Evolutionary conservation across 1,140 invertebrate species (phyloP).

Genomic region (Onthophagus taurus): DNA sequence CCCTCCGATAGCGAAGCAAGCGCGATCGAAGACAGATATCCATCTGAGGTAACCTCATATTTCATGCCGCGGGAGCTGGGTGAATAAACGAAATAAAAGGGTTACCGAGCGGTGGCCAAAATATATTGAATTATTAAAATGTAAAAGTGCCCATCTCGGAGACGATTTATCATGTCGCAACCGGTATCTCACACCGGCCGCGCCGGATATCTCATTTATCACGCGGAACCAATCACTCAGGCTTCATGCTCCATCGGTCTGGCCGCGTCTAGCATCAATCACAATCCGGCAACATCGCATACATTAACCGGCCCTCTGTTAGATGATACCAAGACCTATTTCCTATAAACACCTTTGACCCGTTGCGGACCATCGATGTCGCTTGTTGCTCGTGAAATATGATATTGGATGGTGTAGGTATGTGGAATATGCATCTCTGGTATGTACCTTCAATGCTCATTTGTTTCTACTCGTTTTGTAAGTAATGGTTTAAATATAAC

Average conservation of each 20-base stretch:
- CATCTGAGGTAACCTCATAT: not conserved
- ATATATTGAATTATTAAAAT: slow-evolving; percentile 22
- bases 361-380: not conserved
- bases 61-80: not conserved
- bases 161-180: slow-evolving; percentile 32
- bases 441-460: too few species aligned
- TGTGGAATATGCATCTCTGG: slow-evolving; percentile 3
- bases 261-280: slow-evolving; percentile 29
- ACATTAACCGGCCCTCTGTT: slow-evolving; percentile 4
- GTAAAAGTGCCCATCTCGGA: slow-evolving; percentile 17
- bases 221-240: slow-evolving; percentile 31
- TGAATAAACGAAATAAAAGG: too few species aligned
- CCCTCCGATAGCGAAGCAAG: too few species aligned
- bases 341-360: slow-evolving; percentile 14
- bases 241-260: slow-evolving; percentile 27
- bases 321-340: slow-evolving; percentile 13
- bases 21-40: not conserved
- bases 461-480: too few species aligned
- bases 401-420: not conserved
- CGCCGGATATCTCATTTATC: slow-evolving; percentile 33
- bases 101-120: too few species aligned
- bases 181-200: slow-evolving; percentile 27
- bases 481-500: too few species aligned
- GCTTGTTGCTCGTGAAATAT: slow-evolving; percentile 2
- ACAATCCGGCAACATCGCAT: slow-evolving; percentile 12